Evolutionary conservation across 2,797 vertebrate genomes (phyloP).

Genomic region (Tokudaia tokunoshimensis): DNA sequence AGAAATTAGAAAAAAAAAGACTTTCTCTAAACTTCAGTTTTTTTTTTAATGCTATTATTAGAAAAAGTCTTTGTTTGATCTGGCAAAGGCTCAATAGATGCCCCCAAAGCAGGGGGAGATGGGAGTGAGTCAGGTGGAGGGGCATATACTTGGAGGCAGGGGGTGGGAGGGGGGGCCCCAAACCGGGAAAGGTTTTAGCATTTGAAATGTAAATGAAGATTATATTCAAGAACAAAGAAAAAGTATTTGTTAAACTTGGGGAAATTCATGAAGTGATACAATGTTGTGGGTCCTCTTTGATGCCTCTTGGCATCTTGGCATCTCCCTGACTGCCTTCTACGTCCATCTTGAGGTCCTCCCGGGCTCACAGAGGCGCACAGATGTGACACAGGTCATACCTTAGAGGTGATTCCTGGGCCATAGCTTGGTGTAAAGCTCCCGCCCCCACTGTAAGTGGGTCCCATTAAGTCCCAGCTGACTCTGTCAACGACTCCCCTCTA

Average conservation of each 20-base stretch:
- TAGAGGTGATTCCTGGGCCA: neutral
- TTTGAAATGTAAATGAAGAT: no score
- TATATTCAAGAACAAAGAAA: neutral
- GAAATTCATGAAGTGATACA: constrained; percentile 14
- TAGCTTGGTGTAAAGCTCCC: neutral
- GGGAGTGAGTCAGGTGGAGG: no score
- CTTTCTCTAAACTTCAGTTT: constrained; percentile 16
- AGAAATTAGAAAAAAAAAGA: constrained; percentile 39
- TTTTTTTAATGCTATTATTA: neutral
- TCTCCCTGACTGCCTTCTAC: neutral
- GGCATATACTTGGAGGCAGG: no score
- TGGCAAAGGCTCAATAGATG: no score
- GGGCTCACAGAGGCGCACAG: neutral
- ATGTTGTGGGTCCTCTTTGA: neutral
- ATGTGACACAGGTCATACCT: neutral
- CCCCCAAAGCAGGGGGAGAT: no score
- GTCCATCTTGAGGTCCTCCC: neutral
- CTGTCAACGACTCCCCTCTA: neutral
- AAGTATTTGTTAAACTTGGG: neutral
- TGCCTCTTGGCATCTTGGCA: neutral
- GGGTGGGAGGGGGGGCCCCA: no score
- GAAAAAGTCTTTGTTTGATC: neutral
- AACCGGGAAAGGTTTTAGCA: no score
- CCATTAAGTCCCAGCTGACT: neutral
- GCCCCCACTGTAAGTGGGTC: neutral